These are phyloP conservation scores for Leucozona laternaria DNA, from an alignment of 2,888 invertebrate species.

Conservation along the genomic window DNA sequence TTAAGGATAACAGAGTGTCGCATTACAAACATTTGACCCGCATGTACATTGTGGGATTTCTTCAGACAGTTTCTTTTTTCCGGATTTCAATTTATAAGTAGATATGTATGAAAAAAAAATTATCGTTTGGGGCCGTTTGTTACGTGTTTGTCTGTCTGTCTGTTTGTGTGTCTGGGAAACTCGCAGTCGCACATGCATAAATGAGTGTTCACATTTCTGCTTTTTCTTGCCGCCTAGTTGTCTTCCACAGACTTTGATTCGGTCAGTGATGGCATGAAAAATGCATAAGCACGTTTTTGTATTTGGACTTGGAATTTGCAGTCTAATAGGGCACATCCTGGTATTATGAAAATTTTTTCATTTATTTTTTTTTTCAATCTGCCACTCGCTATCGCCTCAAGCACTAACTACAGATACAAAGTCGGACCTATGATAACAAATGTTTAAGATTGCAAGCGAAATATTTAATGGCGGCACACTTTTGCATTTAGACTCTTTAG, in stretches of 20 bases:
- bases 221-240: constrained; percentile 31
- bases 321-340: neutral
- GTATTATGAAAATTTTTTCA: neutral
- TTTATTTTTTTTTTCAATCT: too few relatives aligned
- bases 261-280: constrained; percentile 43
- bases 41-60: constrained; percentile 56
- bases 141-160: neutral
- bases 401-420: too few relatives aligned
- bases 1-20: constrained; percentile 70
- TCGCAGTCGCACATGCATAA: constrained; percentile 30
- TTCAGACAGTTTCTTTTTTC: constrained; percentile 63
- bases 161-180: constrained; percentile 5
- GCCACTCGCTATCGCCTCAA: too few relatives aligned
- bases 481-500: too few relatives aligned
- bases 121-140: constrained; percentile 18
- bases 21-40: constrained; percentile 51
- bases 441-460: too few relatives aligned
- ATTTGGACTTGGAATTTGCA: neutral
- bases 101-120: too few relatives aligned
- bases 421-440: too few relatives aligned
- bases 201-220: neutral
- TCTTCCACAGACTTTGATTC: constrained; percentile 27
- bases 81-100: constrained; percentile 50
- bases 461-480: too few relatives aligned
- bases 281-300: constrained; percentile 49